Evolutionary conservation across 2,797 vertebrate species (phyloP).

Genomic region (Brachyalestes nurse): DNA sequence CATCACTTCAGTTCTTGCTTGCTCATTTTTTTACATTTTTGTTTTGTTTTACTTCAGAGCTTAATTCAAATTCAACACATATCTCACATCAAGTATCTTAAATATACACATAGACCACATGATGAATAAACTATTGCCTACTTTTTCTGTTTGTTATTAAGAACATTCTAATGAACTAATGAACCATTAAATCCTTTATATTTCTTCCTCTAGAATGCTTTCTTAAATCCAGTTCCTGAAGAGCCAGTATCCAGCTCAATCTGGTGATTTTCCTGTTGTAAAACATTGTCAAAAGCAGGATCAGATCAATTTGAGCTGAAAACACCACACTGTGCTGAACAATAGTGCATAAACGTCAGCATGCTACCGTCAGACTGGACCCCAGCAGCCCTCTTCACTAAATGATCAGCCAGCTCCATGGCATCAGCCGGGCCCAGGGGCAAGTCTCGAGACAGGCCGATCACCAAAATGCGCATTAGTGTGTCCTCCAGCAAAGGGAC

Average conservation of each 20-base stretch:
- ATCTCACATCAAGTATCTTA: too few species aligned
- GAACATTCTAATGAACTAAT: too few species aligned
- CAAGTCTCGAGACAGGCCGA: constrained; percentile 92
- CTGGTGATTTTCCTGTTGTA: not conserved
- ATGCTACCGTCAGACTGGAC: constrained; percentile 90
- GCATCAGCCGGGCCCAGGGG: constrained; percentile 94
- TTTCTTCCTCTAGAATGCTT: too few species aligned
- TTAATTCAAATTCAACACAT: too few species aligned
- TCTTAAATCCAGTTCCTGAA: not conserved
- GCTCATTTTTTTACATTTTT: too few species aligned
- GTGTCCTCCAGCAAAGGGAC: constrained; percentile 97
- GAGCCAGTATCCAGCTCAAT: not conserved
- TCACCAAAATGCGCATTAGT: constrained; percentile 95
- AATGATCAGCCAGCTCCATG: constrained; percentile 97
- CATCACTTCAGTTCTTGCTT: too few species aligned
- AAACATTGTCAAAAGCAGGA: not conserved
- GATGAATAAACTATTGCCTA: too few species aligned
- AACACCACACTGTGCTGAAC: too few species aligned
- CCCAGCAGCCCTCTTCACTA: constrained; percentile 94
- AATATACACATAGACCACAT: too few species aligned
- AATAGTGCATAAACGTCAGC: not conserved
- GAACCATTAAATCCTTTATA: too few species aligned
- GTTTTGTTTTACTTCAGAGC: too few species aligned
- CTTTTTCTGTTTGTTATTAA: too few species aligned
- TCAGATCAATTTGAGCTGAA: not conserved